These are phyloP conservation scores for Drosophila acutilabella DNA, from an alignment of 2,888 invertebrate species.

Conservation along the genomic window DNA sequence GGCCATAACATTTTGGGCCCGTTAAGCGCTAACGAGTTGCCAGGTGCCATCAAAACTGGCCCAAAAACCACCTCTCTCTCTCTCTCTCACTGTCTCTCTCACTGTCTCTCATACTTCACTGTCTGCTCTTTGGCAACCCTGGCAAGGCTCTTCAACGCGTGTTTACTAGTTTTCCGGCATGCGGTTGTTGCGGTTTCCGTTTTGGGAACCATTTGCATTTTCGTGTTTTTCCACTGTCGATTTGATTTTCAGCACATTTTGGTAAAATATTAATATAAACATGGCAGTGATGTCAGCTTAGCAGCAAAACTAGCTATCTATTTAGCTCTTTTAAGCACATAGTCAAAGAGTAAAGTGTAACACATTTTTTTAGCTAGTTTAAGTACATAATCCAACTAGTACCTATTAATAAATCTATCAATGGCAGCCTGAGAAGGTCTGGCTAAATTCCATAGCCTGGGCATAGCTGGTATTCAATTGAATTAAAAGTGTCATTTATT, in stretches of 20 bases:
- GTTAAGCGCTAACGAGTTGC: slow-evolving; percentile 69
- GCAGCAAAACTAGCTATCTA: no score
- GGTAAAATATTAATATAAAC: slow-evolving; percentile 14
- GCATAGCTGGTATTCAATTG: slow-evolving; percentile 21
- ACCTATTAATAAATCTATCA: no score
- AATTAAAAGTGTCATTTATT: slow-evolving; percentile 20
- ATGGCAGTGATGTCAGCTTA: background rate
- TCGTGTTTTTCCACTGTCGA: slow-evolving; percentile 17
- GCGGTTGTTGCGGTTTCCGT: slow-evolving; percentile 65
- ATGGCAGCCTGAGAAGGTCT: no score
- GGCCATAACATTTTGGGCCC: slow-evolving; percentile 65
- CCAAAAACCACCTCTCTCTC: slow-evolving; percentile 4
- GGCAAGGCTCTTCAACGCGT: slow-evolving; percentile 16
- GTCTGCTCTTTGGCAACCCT: background rate
- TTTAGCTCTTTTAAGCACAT: no score
- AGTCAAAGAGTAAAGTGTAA: no score
- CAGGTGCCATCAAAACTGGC: slow-evolving; percentile 52
- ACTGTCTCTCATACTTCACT: background rate
- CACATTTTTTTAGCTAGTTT: no score
- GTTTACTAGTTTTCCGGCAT: slow-evolving; percentile 64
- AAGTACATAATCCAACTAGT: no score
- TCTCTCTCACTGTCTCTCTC: background rate
- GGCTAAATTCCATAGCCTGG: background rate
- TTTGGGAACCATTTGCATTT: slow-evolving; percentile 50
- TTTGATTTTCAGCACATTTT: slow-evolving; percentile 26